Conservation (phyloP, 1,140 invertebrate species). For the Drosophila bocqueti region DNA sequence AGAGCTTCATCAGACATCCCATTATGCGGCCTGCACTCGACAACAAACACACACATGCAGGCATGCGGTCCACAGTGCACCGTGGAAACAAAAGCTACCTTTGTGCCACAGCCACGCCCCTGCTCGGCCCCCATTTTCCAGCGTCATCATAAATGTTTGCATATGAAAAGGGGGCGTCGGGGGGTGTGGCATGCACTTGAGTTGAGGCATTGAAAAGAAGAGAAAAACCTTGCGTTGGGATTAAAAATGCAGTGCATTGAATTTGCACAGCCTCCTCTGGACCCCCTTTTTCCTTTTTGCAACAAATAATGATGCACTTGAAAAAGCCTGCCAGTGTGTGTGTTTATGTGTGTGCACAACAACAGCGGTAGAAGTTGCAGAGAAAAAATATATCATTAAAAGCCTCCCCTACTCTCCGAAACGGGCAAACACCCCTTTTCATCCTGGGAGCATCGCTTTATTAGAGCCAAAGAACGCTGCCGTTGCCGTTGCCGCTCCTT, state of each 20-base stretch:
- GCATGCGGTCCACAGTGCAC: constrained; percentile 16
- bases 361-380: constrained; percentile 50
- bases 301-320: constrained; percentile 84
- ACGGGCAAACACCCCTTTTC: constrained; percentile 3
- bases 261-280: constrained; percentile 59
- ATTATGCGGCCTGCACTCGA: constrained; percentile 81
- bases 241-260: constrained; percentile 83
- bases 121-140: constrained; percentile 16
- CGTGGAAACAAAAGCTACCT: constrained; percentile 75
- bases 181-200: constrained; percentile 75
- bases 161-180: constrained; percentile 60
- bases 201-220: constrained; percentile 73
- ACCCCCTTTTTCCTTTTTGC: constrained; percentile 50
- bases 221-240: constrained; percentile 75
- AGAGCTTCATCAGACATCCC: constrained; percentile 83
- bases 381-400: constrained; percentile 67
- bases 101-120: constrained; percentile 55
- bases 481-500: constrained; percentile 34
- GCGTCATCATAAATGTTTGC: constrained; percentile 78
- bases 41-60: constrained; percentile 45
- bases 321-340: constrained; percentile 56
- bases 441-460: constrained; percentile 45
- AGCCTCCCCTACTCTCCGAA: constrained; percentile 25
- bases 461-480: constrained; percentile 49
- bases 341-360: constrained; percentile 56